Conservation (phyloP, 2,888 invertebrate species). For the Calameuta idolon region DNA sequence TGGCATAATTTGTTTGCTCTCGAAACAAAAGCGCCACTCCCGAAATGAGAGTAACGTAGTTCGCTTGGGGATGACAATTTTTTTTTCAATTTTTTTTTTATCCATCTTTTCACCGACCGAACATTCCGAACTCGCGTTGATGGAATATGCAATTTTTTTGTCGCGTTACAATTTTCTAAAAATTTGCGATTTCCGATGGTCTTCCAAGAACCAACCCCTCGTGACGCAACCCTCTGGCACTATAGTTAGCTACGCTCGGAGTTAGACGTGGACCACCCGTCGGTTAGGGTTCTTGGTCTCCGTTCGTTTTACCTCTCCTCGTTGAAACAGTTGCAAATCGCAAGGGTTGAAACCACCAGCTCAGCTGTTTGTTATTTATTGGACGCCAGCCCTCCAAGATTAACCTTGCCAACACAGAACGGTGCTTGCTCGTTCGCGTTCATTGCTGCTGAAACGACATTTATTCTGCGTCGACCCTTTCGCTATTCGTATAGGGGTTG, state of each 20-base stretch:
- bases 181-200: background rate
- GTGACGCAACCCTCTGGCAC: background rate
- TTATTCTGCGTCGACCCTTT: slow-evolving; percentile 4
- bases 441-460: slow-evolving; percentile 7
- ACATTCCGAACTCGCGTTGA: background rate
- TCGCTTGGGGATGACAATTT: background rate
- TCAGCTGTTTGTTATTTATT: slow-evolving; percentile 40
- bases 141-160: background rate
- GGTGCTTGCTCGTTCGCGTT: slow-evolving; percentile 1
- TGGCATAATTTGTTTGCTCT: slow-evolving; percentile 7
- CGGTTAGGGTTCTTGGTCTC: background rate
- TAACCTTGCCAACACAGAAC: slow-evolving; percentile 21
- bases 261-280: background rate
- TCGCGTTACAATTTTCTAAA: no score
- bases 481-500: background rate
- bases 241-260: background rate
- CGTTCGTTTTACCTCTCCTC: slow-evolving; percentile 5
- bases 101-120: slow-evolving; percentile 10
- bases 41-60: slow-evolving; percentile 10
- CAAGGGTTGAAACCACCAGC: slow-evolving; percentile 29
- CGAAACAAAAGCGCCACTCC: background rate
- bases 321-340: slow-evolving; percentile 13
- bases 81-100: slow-evolving; percentile 3
- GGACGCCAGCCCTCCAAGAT: slow-evolving; percentile 30
- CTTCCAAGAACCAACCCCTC: background rate